Conservation (phyloP, 2,113 vertebrate species). For the Amazona vittata region DNA sequence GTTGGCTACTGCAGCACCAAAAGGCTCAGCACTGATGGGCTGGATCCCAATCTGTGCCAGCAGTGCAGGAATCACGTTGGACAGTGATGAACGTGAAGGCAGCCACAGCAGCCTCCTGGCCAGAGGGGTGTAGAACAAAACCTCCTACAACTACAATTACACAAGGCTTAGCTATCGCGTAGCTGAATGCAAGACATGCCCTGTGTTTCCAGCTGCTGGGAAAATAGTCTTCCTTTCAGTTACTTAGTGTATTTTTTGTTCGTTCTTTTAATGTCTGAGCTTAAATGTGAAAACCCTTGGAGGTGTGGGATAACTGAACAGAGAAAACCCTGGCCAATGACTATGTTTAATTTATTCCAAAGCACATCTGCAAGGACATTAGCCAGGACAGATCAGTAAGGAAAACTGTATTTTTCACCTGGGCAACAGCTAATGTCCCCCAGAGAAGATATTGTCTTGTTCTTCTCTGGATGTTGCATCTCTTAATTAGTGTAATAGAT, state of each 20-base stretch:
- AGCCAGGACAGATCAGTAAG: background rate
- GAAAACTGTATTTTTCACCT: slow-evolving; percentile 41
- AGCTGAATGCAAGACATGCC: background rate
- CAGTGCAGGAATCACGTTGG: fast-evolving
- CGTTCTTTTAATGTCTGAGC: background rate
- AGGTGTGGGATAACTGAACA: background rate
- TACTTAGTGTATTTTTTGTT: background rate
- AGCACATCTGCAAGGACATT: slow-evolving; percentile 11
- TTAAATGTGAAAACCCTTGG: background rate
- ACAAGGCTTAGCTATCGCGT: background rate
- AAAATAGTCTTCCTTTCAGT: background rate
- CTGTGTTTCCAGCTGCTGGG: background rate
- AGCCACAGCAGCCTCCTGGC: background rate
- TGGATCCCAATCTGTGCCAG: background rate
- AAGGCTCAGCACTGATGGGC: background rate
- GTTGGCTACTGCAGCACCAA: background rate
- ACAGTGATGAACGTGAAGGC: background rate
- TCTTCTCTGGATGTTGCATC: slow-evolving; percentile 1
- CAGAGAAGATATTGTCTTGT: background rate
- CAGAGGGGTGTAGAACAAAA: background rate
- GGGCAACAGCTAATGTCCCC: background rate
- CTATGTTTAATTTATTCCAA: background rate
- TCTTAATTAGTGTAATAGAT: slow-evolving; percentile 10
- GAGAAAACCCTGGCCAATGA: background rate
- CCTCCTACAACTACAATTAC: fast-evolving